Percentiles rank a stretch among this genome's conserved stretches.
Evolutionary conservation across 2,888 invertebrate species (phyloP).

Genomic region (Eupithecia subfuscata): DNA sequence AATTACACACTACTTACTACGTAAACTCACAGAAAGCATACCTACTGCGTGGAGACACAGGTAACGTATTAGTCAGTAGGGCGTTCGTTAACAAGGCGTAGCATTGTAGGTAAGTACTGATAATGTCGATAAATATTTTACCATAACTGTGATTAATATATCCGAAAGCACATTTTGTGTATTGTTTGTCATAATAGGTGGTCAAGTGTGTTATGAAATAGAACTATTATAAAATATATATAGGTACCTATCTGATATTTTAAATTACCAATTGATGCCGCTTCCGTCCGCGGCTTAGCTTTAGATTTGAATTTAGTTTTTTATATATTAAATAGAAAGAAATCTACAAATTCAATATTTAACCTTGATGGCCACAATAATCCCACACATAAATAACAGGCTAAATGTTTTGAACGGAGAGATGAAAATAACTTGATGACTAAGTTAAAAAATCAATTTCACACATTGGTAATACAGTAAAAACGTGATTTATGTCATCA

Average conservation of each 20-base stretch:
- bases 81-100: constrained; percentile 72
- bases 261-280: not conserved
- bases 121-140: constrained; percentile 71
- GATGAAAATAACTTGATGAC: not conserved
- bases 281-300: not conserved
- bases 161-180: constrained; percentile 50
- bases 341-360: not conserved
- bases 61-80: not conserved
- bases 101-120: constrained; percentile 68
- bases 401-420: not conserved
- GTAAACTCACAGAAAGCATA: constrained; percentile 8
- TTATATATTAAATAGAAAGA: not conserved
- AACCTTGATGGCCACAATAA: not conserved
- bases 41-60: constrained; percentile 10
- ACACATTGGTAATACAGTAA: constrained; percentile 7
- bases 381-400: not conserved
- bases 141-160: constrained; percentile 68
- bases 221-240: not conserved
- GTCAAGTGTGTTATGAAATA: constrained; percentile 39
- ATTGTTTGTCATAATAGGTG: constrained; percentile 46
- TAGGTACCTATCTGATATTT: not conserved
- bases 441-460: constrained; percentile 17
- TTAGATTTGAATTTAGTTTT: not conserved
- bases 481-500: constrained; percentile 40
- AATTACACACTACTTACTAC: not conserved